Evolutionary conservation across 2,797 vertebrate genomes (phyloP).

Genomic region (Gymnopithys bicolor): DNA sequence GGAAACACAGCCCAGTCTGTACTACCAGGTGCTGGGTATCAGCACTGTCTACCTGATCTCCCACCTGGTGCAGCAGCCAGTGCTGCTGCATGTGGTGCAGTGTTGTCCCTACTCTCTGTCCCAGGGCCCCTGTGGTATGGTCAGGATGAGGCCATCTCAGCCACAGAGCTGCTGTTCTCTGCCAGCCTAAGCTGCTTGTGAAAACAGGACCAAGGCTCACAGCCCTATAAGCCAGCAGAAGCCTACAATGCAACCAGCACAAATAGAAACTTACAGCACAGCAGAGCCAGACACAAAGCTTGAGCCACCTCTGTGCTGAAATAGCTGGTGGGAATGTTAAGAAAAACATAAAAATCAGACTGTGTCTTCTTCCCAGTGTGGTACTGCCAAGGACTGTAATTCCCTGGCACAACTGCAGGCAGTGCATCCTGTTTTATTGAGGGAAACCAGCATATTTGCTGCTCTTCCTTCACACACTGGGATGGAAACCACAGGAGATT

Average conservation of each 20-base stretch:
- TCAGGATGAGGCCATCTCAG: neutral
- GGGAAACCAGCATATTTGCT: neutral
- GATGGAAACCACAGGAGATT: neutral
- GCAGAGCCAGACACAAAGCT: neutral
- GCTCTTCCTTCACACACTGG: neutral
- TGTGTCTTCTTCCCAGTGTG: neutral
- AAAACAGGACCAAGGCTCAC: neutral
- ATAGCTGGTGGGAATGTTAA: neutral
- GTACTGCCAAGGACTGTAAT: neutral
- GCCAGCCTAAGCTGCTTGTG: neutral
- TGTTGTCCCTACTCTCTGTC: neutral
- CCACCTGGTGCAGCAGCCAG: neutral
- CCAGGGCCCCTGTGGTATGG: rapidly evolving
- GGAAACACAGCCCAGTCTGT: neutral
- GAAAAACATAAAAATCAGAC: neutral
- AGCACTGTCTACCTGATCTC: neutral
- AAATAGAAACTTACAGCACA: neutral
- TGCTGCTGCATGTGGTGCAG: neutral
- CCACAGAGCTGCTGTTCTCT: neutral
- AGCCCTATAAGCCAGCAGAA: neutral
- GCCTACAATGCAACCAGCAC: neutral
- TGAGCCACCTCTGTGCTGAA: neutral
- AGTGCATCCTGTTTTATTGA: neutral
- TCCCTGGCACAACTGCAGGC: neutral
- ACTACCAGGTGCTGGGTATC: neutral